Percentiles rank a stretch among this genome's conserved stretches.
These are phyloP conservation scores for Thereva unica DNA, from an alignment of 2,888 invertebrate species.

Conservation along the genomic window DNA sequence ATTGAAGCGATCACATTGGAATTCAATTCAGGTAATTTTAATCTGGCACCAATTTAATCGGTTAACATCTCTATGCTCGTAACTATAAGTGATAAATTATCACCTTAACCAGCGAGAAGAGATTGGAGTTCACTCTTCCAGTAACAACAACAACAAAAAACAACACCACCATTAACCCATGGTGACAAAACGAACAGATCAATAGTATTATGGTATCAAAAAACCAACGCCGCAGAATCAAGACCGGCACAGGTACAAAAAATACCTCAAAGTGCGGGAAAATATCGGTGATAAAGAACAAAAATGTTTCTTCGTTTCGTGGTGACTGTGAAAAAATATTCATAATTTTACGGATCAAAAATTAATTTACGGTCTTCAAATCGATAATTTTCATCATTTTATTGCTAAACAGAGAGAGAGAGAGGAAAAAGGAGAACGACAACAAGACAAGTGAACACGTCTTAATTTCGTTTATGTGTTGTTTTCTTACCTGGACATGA, in stretches of 20 bases:
- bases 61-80: conserved; percentile 30
- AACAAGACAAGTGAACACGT: no score
- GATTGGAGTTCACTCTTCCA: neutral
- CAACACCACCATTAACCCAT: neutral
- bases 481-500: no score
- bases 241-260: no score
- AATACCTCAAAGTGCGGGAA: neutral
- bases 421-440: no score
- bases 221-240: no score
- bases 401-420: conserved; percentile 3
- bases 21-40: conserved; percentile 32
- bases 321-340: conserved; percentile 8
- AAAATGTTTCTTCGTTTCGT: neutral
- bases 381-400: conserved; percentile 33
- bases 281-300: conserved; percentile 18
- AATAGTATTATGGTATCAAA: no score
- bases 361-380: conserved; percentile 34
- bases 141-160: conserved; percentile 23
- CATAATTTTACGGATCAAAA: conserved; percentile 37
- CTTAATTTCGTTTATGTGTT: no score
- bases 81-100: conserved; percentile 37
- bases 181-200: no score
- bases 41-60: conserved; percentile 34
- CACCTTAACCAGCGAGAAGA: conserved; percentile 24
- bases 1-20: conserved; percentile 31